Evolutionary conservation across 2,113 vertebrate species (phyloP).

Genomic region (Prolemur simus): DNA sequence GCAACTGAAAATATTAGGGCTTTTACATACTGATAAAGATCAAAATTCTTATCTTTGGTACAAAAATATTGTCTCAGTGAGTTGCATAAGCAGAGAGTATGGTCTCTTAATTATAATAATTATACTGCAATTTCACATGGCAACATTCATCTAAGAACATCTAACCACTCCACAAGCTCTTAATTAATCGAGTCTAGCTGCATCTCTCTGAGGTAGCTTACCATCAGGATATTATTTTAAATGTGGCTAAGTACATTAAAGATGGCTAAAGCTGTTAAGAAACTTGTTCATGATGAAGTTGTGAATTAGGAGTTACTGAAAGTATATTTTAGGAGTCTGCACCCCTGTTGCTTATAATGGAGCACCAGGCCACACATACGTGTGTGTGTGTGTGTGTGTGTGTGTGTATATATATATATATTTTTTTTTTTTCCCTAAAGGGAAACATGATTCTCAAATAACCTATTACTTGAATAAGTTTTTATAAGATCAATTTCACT

Average conservation of each 20-base stretch:
- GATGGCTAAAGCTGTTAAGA: background rate
- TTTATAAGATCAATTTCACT: background rate
- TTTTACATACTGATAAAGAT: conserved; percentile 45
- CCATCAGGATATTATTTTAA: conserved; percentile 38
- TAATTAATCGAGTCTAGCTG: background rate
- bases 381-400: too few relatives aligned
- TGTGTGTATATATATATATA: too few relatives aligned
- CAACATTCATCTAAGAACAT: background rate
- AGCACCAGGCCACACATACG: background rate
- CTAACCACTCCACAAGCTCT: background rate
- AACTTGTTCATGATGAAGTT: background rate
- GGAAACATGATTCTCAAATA: background rate
- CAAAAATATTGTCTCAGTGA: conserved; percentile 16
- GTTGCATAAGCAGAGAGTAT: conserved; percentile 27
- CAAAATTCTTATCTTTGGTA: conserved; percentile 10
- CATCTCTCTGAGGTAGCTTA: background rate
- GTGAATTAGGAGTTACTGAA: background rate
- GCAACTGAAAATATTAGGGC: conserved; percentile 22
- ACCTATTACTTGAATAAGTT: background rate
- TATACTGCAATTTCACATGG: background rate
- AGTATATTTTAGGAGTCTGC: background rate
- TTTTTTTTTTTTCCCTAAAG: background rate
- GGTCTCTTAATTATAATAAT: conserved; percentile 55
- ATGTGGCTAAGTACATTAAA: background rate
- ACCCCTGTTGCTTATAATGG: background rate